Evolutionary conservation across 2,797 vertebrate genomes (phyloP).

Genomic region (Erethizon dorsatum): DNA sequence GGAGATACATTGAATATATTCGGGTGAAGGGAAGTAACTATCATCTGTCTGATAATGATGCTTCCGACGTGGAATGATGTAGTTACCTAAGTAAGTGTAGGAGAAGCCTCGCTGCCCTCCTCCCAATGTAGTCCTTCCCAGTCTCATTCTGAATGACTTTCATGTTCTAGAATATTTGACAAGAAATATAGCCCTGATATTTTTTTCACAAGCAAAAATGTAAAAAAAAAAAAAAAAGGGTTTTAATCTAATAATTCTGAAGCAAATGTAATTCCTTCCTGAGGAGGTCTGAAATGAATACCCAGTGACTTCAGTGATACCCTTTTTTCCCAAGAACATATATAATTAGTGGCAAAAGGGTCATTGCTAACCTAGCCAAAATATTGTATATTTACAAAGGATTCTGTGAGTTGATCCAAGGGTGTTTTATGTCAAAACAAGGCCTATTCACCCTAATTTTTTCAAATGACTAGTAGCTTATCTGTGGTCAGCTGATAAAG

Average conservation of each 20-base stretch:
- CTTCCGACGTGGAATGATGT: constrained; percentile 97
- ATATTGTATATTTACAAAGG: constrained; percentile 57
- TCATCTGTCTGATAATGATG: constrained; percentile 99
- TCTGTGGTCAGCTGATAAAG: constrained; percentile 46
- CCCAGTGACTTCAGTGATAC: constrained; percentile 77
- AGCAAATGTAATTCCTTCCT: constrained; percentile 45
- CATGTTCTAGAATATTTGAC: constrained; percentile 84
- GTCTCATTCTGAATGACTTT: constrained; percentile 87
- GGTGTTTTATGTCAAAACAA: constrained; percentile 68
- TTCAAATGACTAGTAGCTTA: constrained; percentile 22
- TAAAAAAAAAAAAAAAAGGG: constrained; percentile 79
- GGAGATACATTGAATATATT: constrained; percentile 98
- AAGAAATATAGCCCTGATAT: constrained; percentile 80
- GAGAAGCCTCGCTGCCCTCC: constrained; percentile 90
- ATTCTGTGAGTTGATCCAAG: constrained; percentile 47
- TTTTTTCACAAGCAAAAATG: constrained; percentile 82
- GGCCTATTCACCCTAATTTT: constrained; percentile 54
- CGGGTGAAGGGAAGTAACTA: constrained; percentile 99
- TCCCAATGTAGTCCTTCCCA: constrained; percentile 90
- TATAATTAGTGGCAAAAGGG: constrained; percentile 62
- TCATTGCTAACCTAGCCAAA: constrained; percentile 79
- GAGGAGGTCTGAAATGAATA: constrained; percentile 76
- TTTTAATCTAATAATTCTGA: constrained; percentile 70
- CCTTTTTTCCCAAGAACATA: constrained; percentile 69
- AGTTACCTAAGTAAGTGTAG: constrained; percentile 88